phyloP scores from a whole-genome alignment of 2,113 vertebrate genomes.

The Nannospalax galili region DNA sequence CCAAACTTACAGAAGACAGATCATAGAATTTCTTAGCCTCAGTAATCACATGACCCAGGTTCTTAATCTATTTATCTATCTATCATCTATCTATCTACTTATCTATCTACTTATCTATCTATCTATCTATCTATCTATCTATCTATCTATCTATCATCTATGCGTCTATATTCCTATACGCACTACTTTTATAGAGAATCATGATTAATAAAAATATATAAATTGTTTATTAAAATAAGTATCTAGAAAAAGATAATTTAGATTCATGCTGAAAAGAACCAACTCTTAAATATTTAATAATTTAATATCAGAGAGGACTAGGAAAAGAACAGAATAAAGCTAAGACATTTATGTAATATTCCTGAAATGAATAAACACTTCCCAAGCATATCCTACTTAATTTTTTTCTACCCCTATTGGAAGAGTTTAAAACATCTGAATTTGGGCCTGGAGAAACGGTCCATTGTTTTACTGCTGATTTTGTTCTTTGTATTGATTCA shows the following conservation, averaged over 20 bases:
- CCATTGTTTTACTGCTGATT: too few species aligned
- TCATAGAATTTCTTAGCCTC: neutral
- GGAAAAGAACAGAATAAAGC: neutral
- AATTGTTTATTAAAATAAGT: neutral
- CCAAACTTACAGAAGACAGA: neutral
- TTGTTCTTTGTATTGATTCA: too few species aligned
- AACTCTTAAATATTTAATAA: neutral
- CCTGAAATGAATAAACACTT: conserved; percentile 38
- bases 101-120: too few species aligned
- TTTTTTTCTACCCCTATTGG: neutral
- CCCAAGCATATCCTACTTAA: neutral
- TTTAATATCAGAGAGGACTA: neutral
- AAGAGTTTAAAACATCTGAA: neutral
- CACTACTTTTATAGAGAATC: neutral
- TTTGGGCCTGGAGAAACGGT: neutral
- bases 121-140: neutral
- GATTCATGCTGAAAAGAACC: neutral
- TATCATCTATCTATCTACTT: neutral
- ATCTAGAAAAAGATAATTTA: neutral
- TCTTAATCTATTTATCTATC: neutral
- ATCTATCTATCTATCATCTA: neutral
- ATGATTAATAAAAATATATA: neutral
- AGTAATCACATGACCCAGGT: neutral
- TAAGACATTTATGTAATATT: neutral
- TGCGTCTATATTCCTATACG: neutral